Evolutionary conservation across 2,888 invertebrate genomes (phyloP).

Genomic region (Dicyrtomina minuta): DNA sequence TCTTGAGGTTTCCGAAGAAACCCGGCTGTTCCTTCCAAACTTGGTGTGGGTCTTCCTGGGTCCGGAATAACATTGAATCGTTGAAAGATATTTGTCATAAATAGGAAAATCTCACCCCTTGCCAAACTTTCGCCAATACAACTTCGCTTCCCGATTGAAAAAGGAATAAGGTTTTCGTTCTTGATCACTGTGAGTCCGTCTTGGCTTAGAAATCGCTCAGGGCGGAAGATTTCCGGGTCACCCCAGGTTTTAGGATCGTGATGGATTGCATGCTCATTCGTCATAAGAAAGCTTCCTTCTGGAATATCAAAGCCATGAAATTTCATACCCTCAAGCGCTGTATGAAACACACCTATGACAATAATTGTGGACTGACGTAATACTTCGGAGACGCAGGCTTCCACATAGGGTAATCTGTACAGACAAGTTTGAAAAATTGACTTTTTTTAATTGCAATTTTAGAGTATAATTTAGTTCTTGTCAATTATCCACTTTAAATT

Average conservation of each 20-base stretch:
- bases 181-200: slow-evolving; percentile 17
- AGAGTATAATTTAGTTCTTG: too few relatives aligned
- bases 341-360: slow-evolving; percentile 3
- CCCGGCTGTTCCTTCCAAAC: not conserved
- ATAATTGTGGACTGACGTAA: slow-evolving; percentile 14
- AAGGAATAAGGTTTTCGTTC: slow-evolving; percentile 20
- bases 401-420: slow-evolving; percentile 23
- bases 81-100: slow-evolving; percentile 29
- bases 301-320: slow-evolving; percentile 7
- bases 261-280: slow-evolving; percentile 20
- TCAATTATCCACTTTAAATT: too few relatives aligned
- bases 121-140: slow-evolving; percentile 28
- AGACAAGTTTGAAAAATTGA: too few relatives aligned
- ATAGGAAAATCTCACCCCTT: slow-evolving; percentile 23
- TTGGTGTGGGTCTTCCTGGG: not conserved
- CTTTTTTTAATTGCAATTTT: too few relatives aligned
- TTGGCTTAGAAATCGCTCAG: slow-evolving; percentile 42
- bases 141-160: slow-evolving; percentile 19
- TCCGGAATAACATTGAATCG: slow-evolving; percentile 7
- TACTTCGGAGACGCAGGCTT: slow-evolving; percentile 16
- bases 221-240: slow-evolving; percentile 43
- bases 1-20: slow-evolving; percentile 13
- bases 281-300: not conserved
- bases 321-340: not conserved
- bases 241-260: slow-evolving; percentile 39